phyloP scores from a whole-genome alignment of 2,797 vertebrate species.

The Apogon talboti region DNA sequence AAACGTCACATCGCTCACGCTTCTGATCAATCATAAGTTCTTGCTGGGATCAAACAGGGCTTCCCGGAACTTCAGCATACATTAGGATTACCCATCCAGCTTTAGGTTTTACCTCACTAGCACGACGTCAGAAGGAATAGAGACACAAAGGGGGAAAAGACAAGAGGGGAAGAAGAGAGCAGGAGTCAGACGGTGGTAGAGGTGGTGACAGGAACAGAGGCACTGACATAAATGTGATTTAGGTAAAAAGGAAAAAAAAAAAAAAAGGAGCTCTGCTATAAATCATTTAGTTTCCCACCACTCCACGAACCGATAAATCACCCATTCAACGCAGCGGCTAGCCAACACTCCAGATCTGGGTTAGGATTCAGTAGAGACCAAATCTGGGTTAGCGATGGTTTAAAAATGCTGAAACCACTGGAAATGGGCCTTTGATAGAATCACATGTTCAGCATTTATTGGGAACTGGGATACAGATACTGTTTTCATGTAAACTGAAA shows the following conservation, averaged over 20 bases:
- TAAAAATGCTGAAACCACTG: slow-evolving; percentile 67
- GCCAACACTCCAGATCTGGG: slow-evolving; percentile 57
- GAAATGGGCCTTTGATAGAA: slow-evolving; percentile 51
- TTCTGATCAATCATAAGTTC: slow-evolving; percentile 32
- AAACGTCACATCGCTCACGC: slow-evolving; percentile 26
- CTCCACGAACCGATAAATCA: slow-evolving; percentile 60
- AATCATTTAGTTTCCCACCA: slow-evolving; percentile 60
- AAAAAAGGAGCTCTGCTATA: slow-evolving; percentile 26
- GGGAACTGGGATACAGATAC: slow-evolving; percentile 37
- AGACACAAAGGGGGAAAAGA: slow-evolving; percentile 13
- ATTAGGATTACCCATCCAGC: slow-evolving; percentile 38
- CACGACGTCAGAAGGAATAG: slow-evolving; percentile 30
- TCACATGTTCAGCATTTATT: slow-evolving; percentile 50
- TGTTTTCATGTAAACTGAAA: slow-evolving; percentile 2
- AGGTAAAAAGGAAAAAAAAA: neutral
- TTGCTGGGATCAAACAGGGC: slow-evolving; percentile 15
- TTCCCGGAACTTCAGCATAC: slow-evolving; percentile 15
- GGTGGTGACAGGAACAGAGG: slow-evolving; percentile 7
- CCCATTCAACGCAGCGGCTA: slow-evolving; percentile 27
- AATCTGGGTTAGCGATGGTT: slow-evolving; percentile 67
- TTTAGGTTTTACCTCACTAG: slow-evolving; percentile 27
- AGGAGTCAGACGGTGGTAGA: slow-evolving; percentile 4
- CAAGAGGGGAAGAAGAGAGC: slow-evolving; percentile 4
- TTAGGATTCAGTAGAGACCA: slow-evolving; percentile 55
- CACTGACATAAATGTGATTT: slow-evolving; percentile 52